These are phyloP conservation scores for Paramuricea clavata DNA, from an alignment of 92 coral and sea anemone species.

Conservation along the genomic window DNA sequence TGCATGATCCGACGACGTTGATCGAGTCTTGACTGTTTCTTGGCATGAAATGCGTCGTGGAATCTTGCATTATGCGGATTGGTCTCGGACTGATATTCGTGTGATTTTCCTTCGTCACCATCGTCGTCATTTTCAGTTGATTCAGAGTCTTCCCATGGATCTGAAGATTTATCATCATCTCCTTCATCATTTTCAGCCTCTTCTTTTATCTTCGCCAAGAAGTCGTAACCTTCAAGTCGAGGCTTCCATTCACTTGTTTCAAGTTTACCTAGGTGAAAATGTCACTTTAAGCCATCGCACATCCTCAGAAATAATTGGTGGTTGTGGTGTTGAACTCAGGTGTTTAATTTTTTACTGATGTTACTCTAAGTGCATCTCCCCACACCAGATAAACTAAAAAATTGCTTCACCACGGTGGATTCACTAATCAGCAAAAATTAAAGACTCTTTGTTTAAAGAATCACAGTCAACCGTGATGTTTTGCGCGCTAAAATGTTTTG, in stretches of 20 bases:
- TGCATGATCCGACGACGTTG: conserved; percentile 29
- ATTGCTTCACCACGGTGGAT: too few species aligned
- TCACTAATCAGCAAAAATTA: too few species aligned
- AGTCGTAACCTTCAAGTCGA: conserved; percentile 92
- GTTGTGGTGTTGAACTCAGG: too few species aligned
- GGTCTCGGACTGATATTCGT: too few species aligned
- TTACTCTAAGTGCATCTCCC: too few species aligned
- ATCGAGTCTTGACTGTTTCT: conserved; percentile 38
- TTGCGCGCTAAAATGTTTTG: too few species aligned
- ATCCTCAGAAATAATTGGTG: too few species aligned
- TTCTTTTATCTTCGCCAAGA: conserved; percentile 76
- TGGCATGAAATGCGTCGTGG: conserved; percentile 44
- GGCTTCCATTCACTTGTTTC: conserved; percentile 84
- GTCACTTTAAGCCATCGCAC: too few species aligned
- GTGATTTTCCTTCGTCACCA: conserved; percentile 29
- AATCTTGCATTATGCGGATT: neutral
- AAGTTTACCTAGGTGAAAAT: conserved; percentile 62
- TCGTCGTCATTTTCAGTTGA: neutral
- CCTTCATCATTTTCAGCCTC: conserved; percentile 68
- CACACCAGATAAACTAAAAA: too few species aligned
- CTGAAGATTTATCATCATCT: conserved; percentile 36
- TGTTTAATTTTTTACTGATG: too few species aligned
- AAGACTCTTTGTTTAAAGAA: too few species aligned
- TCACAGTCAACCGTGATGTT: too few species aligned
- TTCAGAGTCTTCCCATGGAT: conserved; percentile 37